phyloP scores from a whole-genome alignment of 1,140 invertebrate species.

The Babylonia areolata region DNA sequence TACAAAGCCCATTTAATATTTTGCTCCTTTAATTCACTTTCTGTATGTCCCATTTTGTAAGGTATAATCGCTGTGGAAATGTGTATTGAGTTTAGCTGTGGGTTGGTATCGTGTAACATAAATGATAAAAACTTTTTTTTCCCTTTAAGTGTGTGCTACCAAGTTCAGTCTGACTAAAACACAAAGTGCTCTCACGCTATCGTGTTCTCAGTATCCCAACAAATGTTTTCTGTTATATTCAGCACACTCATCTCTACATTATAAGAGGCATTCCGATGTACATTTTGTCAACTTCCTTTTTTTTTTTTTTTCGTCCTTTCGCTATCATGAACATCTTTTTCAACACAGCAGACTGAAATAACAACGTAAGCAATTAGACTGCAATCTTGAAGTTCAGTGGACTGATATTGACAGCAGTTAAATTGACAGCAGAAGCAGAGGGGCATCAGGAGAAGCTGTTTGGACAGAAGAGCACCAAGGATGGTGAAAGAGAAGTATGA shows the following conservation, averaged over 20 bases:
- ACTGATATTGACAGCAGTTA: not conserved
- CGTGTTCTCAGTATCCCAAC: not conserved
- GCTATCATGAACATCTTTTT: not conserved
- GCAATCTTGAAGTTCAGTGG: not conserved
- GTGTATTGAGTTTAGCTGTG: constrained; percentile 33
- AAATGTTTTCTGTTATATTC: constrained; percentile 2
- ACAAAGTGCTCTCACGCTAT: constrained; percentile 28
- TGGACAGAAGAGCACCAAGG: not conserved
- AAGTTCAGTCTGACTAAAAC: not conserved
- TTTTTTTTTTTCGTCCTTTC: not conserved
- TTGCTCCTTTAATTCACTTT: constrained; percentile 31
- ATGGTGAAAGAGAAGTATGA: not conserved
- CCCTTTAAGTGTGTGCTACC: not conserved
- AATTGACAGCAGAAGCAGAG: not conserved
- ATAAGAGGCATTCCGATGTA: constrained; percentile 40
- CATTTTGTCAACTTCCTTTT: not conserved
- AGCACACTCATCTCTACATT: constrained; percentile 17
- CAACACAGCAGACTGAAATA: not conserved
- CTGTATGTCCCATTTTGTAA: constrained; percentile 28
- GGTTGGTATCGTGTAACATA: constrained; percentile 39
- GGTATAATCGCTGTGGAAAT: constrained; percentile 37
- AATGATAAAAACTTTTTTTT: not conserved
- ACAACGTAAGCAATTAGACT: not conserved
- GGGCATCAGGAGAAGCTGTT: not conserved
- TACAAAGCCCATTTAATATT: constrained; percentile 39